Evolutionary conservation across 2,113 vertebrate genomes (phyloP).

Genomic region (Dromaius novaehollandiae): DNA sequence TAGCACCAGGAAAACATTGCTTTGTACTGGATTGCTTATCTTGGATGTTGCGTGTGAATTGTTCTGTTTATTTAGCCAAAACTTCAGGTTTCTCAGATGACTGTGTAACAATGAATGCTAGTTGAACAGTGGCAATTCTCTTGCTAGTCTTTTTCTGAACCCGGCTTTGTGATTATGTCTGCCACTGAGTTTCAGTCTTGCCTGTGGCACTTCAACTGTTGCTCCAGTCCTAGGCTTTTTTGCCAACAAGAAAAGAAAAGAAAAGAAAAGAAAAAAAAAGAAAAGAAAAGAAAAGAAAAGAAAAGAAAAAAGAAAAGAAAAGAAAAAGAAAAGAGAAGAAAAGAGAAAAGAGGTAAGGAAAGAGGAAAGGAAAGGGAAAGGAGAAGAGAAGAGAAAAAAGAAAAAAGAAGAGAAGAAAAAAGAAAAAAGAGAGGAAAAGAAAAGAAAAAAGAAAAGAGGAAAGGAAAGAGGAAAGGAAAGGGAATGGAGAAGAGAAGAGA

Average conservation of each 20-base stretch:
- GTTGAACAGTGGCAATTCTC: neutral
- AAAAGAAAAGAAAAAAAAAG: neutral
- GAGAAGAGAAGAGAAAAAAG: neutral
- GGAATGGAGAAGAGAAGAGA: too few relatives aligned
- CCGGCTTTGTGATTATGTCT: neutral
- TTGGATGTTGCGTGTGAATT: neutral
- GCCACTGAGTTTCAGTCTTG: neutral
- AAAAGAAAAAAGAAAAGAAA: neutral
- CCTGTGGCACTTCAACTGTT: neutral
- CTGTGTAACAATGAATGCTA: neutral
- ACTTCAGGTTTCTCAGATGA: neutral
- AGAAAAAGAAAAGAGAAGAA: too few relatives aligned
- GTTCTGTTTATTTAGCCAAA: neutral
- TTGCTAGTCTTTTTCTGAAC: conserved; percentile 20
- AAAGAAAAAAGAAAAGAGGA: neutral
- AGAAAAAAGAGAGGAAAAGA: neutral
- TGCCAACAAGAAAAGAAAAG: neutral
- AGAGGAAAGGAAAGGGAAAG: too few relatives aligned
- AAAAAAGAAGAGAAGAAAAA: neutral
- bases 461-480: neutral
- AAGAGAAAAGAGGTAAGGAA: too few relatives aligned
- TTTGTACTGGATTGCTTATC: neutral
- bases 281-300: too few relatives aligned
- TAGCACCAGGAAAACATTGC: neutral
- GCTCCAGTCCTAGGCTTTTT: neutral